Evolutionary conservation across 1,140 invertebrate genomes (phyloP).

Genomic region (Brachionus koreanus): DNA sequence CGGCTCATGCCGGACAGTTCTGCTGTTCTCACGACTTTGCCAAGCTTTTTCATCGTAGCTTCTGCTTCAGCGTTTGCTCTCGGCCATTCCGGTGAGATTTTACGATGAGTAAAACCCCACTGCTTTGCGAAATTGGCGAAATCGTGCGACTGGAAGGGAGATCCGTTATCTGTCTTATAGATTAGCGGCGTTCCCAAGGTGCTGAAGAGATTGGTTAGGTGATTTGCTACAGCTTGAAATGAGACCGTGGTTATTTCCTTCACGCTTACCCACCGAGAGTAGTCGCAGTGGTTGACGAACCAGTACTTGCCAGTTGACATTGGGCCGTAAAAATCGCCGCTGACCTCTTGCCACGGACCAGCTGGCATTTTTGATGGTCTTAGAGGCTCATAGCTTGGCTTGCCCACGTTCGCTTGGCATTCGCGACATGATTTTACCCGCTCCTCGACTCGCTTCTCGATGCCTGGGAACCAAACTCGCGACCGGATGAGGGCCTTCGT

Average conservation of each 20-base stretch:
- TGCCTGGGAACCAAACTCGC: background rate
- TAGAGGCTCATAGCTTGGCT: background rate
- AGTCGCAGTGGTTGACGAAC: background rate
- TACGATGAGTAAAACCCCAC: slow-evolving; percentile 44
- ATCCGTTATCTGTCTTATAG: slow-evolving; percentile 46
- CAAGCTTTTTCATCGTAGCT: slow-evolving; percentile 43
- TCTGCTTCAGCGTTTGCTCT: slow-evolving; percentile 46
- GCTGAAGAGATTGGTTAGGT: slow-evolving; percentile 45
- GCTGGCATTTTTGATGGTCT: background rate
- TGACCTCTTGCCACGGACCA: background rate
- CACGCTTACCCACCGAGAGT: background rate
- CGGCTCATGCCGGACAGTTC: background rate
- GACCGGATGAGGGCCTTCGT: background rate
- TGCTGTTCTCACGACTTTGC: background rate
- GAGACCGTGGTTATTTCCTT: background rate
- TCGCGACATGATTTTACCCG: background rate
- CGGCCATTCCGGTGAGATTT: slow-evolving; percentile 45
- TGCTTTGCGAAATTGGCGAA: slow-evolving; percentile 44
- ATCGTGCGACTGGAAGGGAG: slow-evolving; percentile 13
- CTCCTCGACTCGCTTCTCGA: background rate
- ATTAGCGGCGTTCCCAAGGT: slow-evolving; percentile 45
- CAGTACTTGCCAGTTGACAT: background rate
- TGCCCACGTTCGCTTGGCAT: background rate
- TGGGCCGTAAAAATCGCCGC: background rate
- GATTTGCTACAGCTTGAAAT: background rate